Base-by-base conservation (phyloP, 2,797 vertebrate species). In the Adelosebastes latens region DNA sequence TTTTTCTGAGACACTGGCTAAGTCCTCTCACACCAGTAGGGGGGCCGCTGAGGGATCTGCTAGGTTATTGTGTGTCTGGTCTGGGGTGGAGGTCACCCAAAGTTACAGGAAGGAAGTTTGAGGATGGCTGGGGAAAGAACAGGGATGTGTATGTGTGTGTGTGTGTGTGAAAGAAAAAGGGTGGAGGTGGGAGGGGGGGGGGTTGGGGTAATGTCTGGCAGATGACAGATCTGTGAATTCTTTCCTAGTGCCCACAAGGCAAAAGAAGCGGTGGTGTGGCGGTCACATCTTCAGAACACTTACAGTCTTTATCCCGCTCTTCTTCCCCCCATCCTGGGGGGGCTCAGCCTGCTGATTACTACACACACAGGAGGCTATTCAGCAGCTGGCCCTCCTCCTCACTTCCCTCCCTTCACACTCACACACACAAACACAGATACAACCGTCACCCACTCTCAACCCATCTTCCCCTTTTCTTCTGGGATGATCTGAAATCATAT, bases 291-390 rank as follows among this genome's bases (percentile, higher is more conserved):
- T 94, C 94, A 95, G 95, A 96, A 98, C 97, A 98, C 96, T 97
- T 92, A 96, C 94, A 94, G 96, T 91, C 96, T 98, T 98, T 98
- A 97, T 98, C 95, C 94, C 84, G 90, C 84, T 92, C 87, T 76
- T 93, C 94, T 94, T 96, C 96, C 95, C 96, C 96, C 96, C 95
- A 94, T 89, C 84, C 96, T 90, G 86, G 84, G 88, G 95, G 95
- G 97, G 95, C 95, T 95, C 91, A 88, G 85, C 82, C 93, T 93
- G 94, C 95, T 97, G 96, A 98, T 98, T 97, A 97, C 96, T 96
- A 97, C 96, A 96, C 96, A 97, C 96, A 96, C 96, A 97, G 97
- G 97, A 95, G 94, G 92, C 97, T 95, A 97, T 98, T 98, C 96
- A 97, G 94, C 67, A 94, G 95, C 71, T 88, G 92, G 96, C 96